Evolutionary conservation across 2,888 invertebrate genomes (phyloP).

Genomic region (Incurvaria masculella): DNA sequence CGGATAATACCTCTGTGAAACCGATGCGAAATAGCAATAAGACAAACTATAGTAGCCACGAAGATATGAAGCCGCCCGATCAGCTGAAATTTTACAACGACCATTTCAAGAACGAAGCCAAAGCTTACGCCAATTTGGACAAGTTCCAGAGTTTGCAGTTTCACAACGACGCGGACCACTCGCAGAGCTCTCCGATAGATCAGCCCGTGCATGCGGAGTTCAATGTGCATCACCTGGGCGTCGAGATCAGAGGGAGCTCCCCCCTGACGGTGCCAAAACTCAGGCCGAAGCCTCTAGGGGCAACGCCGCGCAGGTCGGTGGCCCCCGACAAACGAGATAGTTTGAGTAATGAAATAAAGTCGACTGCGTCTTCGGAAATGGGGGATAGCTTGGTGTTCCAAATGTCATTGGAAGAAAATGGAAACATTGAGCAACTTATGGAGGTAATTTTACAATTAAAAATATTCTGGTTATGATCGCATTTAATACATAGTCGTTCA

Average conservation of each 20-base stretch:
- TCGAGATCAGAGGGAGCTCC: too few relatives aligned
- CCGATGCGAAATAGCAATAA: conserved; percentile 13
- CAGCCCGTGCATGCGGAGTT: neutral
- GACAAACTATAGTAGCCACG: conserved; percentile 13
- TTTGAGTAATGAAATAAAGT: conserved; percentile 23
- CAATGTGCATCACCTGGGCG: neutral
- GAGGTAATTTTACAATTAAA: too few relatives aligned
- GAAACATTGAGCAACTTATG: neutral
- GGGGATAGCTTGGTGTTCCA: conserved; percentile 31
- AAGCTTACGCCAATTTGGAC: conserved; percentile 4
- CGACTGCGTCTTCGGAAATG: conserved; percentile 28
- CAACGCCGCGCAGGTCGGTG: neutral
- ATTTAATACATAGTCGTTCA: too few relatives aligned
- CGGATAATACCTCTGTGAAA: conserved; percentile 21
- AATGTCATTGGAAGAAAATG: conserved; percentile 24
- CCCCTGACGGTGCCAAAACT: neutral
- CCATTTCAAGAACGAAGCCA: conserved; percentile 33
- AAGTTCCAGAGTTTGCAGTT: conserved; percentile 12
- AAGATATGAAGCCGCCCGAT: conserved; percentile 23
- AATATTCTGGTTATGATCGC: too few relatives aligned
- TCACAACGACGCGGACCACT: conserved; percentile 1
- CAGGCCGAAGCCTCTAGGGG: neutral
- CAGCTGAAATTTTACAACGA: conserved; percentile 40
- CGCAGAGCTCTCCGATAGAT: neutral
- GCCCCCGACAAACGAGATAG: conserved; percentile 3